phyloP scores from a whole-genome alignment of 23 tunicate species.

The Phallusia fumigata region DNA sequence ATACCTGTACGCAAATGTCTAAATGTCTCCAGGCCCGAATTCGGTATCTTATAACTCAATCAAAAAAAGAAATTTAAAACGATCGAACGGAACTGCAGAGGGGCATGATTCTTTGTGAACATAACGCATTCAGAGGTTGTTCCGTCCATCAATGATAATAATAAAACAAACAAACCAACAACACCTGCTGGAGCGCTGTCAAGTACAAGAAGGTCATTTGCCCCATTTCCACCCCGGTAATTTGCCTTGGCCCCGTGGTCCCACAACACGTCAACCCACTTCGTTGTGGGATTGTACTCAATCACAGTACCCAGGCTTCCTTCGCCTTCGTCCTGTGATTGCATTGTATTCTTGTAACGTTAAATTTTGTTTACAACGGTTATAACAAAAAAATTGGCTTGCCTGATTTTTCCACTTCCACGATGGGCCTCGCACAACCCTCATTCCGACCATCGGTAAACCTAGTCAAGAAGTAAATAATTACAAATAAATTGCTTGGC shows the following conservation, averaged over 20 bases:
- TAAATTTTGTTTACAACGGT: no score
- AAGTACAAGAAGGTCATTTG: constrained; percentile 40
- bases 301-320: constrained; percentile 40
- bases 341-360: no score
- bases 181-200: constrained; percentile 68
- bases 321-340: constrained; percentile 72
- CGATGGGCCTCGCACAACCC: constrained; percentile 57
- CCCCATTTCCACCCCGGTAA: constrained; percentile 43
- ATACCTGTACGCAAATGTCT: constrained; percentile 17
- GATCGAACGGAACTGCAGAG: no score
- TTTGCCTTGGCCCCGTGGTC: constrained; percentile 34
- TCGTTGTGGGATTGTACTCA: background rate
- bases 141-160: no score
- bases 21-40: no score
- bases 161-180: no score
- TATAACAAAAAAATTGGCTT: background rate
- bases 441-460: constrained; percentile 22
- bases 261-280: constrained; percentile 45
- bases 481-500: no score
- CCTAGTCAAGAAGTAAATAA: background rate
- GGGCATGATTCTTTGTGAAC: no score
- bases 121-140: no score
- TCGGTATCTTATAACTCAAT: no score
- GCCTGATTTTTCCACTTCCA: constrained; percentile 63
- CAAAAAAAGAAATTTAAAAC: no score